A percentile compares a stretch with the other conserved stretches of the same genome.
phyloP scores from a whole-genome alignment of 2,888 invertebrate species.

The Phorcus lineatus region DNA sequence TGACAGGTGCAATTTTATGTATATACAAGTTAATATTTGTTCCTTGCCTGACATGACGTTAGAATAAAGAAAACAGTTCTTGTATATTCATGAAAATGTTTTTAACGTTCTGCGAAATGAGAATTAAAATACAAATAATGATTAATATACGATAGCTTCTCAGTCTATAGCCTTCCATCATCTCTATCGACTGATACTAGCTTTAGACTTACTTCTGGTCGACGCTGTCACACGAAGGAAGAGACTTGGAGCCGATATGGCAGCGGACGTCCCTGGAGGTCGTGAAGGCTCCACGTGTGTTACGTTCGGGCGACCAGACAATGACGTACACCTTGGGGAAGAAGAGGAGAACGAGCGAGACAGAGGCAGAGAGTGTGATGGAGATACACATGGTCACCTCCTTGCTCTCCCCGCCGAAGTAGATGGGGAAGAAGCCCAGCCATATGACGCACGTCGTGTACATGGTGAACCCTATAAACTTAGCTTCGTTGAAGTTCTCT shows the following conservation, averaged over 20 bases:
- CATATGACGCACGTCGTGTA: slow-evolving; percentile 98
- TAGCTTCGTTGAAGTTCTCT: slow-evolving; percentile 93
- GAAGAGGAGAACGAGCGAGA: slow-evolving; percentile 84
- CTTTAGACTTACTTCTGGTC: slow-evolving; percentile 58
- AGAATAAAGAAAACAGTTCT: no score
- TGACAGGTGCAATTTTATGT: no score
- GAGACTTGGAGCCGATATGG: slow-evolving; percentile 79
- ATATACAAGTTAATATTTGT: no score
- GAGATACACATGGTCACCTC: slow-evolving; percentile 82
- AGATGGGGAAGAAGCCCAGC: slow-evolving; percentile 97
- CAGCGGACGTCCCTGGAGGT: slow-evolving; percentile 85
- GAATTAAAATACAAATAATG: no score
- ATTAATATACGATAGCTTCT: no score
- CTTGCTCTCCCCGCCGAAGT: slow-evolving; percentile 87
- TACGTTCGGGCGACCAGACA: slow-evolving; percentile 84
- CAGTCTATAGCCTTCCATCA: no score
- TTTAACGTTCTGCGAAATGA: no score
- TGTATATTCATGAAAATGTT: no score
- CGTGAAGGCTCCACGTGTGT: slow-evolving; percentile 85
- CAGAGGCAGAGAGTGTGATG: slow-evolving; percentile 84
- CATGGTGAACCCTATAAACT: slow-evolving; percentile 94
- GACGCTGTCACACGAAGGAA: slow-evolving; percentile 66
- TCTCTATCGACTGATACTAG: no score
- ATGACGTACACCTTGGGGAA: slow-evolving; percentile 87
- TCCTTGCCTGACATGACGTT: no score